These are phyloP conservation scores for Diadumene lineata DNA, from an alignment of 92 coral and sea anemone species.

Conservation along the genomic window DNA sequence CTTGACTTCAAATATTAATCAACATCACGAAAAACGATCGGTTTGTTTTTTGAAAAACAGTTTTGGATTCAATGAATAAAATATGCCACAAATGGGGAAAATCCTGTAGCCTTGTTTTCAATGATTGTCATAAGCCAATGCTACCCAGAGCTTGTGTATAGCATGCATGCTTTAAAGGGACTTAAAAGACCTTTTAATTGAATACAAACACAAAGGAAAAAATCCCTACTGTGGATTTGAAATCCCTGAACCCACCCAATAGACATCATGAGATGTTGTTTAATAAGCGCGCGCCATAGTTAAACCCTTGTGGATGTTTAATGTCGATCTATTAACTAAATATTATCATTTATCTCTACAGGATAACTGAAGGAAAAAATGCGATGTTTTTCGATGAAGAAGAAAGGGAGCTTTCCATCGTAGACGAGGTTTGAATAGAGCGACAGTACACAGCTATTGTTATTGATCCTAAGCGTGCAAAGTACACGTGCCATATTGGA, in stretches of 20 bases:
- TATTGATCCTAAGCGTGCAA: constrained; percentile 44
- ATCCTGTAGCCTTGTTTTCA: neutral
- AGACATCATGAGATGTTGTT: neutral
- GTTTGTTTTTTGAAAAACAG: constrained; percentile 15
- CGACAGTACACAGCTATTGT: constrained; percentile 11
- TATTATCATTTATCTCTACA: neutral
- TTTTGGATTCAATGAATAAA: neutral
- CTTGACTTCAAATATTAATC: constrained; percentile 3
- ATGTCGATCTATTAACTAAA: neutral
- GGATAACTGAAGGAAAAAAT: neutral
- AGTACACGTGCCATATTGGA: constrained; percentile 65
- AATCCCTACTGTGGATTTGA: constrained; percentile 9
- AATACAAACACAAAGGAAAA: constrained; percentile 11
- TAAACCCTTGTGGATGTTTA: neutral
- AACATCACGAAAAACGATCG: neutral
- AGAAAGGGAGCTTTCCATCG: neutral
- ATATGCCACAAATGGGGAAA: neutral
- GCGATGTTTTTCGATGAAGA: neutral
- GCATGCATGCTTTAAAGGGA: constrained; percentile 10
- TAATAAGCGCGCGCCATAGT: no score
- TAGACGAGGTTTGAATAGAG: constrained; percentile 2
- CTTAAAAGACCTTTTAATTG: constrained; percentile 18
- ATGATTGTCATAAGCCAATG: neutral
- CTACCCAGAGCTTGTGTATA: neutral
- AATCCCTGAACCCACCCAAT: neutral